Evolutionary conservation across 2,113 vertebrate species (phyloP).

Genomic region (Pantherophis guttatus): DNA sequence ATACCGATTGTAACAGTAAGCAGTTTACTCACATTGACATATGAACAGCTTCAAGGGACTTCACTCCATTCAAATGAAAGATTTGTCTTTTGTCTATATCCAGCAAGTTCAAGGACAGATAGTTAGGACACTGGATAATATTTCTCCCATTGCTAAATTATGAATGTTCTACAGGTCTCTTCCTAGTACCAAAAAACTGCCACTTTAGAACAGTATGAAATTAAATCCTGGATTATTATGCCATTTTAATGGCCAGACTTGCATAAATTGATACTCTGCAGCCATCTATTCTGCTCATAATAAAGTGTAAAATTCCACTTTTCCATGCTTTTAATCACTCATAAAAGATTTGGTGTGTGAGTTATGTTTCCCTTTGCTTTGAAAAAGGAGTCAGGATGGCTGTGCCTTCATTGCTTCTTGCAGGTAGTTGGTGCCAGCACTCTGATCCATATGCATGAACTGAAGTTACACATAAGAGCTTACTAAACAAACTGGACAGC

Average conservation of each 20-base stretch:
- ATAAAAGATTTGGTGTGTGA: constrained; percentile 29
- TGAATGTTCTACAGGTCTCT: constrained; percentile 51
- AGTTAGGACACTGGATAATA: constrained; percentile 12
- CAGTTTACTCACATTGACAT: not conserved
- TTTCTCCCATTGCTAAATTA: constrained; percentile 52
- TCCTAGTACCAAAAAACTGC: constrained; percentile 58
- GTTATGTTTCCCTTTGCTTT: constrained; percentile 54
- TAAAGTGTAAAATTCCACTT: constrained; percentile 61
- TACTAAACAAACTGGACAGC: constrained; percentile 72
- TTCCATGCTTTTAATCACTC: constrained; percentile 32
- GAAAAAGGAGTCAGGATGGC: constrained; percentile 52
- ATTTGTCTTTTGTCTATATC: not conserved
- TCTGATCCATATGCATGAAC: constrained; percentile 66
- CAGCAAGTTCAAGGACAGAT: not conserved
- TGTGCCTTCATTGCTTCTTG: constrained; percentile 35
- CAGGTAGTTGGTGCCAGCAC: constrained; percentile 53
- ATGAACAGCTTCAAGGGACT: not conserved
- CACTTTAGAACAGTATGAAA: constrained; percentile 44
- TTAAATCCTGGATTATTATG: constrained; percentile 56
- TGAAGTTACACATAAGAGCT: constrained; percentile 71
- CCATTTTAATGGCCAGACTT: constrained; percentile 58
- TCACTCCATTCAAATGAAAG: not conserved
- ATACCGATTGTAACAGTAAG: not conserved
- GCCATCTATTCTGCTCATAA: constrained; percentile 55
- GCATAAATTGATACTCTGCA: constrained; percentile 60